phyloP scores from a whole-genome alignment of 2,113 vertebrate genomes.

The Martes martes region DNA sequence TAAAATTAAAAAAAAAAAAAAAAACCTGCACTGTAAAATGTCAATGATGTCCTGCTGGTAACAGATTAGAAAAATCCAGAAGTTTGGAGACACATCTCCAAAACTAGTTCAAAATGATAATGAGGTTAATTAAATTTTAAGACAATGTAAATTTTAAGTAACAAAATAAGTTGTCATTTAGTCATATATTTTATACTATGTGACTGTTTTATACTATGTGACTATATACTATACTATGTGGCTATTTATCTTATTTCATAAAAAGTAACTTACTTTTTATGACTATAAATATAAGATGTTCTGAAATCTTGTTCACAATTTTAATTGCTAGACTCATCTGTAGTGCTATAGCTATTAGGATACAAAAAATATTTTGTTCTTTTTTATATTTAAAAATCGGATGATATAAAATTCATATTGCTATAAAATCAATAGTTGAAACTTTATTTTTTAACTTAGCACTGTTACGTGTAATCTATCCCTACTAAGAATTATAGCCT shows the following conservation, averaged over 20 bases:
- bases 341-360: neutral
- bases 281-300: neutral
- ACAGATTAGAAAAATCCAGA: neutral
- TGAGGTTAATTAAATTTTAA: neutral
- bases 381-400: neutral
- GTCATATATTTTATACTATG: neutral
- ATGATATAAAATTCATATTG: neutral
- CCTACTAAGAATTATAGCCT: neutral
- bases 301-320: neutral
- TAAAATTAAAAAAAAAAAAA: too few species aligned
- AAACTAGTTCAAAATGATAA: neutral
- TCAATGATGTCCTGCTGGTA: neutral
- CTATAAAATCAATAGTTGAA: neutral
- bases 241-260: neutral
- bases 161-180: neutral
- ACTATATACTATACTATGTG: too few species aligned
- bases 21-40: neutral
- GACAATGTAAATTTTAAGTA: neutral
- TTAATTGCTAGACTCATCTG: neutral
- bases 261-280: neutral
- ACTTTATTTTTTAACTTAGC: neutral
- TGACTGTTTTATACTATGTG: neutral
- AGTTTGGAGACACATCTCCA: neutral
- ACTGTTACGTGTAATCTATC: neutral
- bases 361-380: neutral